Conservation (phyloP, 2,797 vertebrate species). For the Capromys pilorides region DNA sequence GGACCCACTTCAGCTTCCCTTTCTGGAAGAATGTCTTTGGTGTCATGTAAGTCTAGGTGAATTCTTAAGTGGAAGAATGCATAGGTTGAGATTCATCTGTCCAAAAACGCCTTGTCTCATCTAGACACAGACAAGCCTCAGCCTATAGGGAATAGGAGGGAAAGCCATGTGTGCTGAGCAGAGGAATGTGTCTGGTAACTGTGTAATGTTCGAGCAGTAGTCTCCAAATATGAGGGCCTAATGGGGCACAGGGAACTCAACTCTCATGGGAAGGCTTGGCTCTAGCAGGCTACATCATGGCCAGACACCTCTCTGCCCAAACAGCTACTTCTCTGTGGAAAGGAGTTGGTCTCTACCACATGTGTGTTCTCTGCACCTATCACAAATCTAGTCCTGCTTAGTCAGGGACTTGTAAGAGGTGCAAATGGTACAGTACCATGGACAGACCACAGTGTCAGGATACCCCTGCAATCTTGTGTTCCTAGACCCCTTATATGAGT, state of each 20-base stretch:
- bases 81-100: neutral
- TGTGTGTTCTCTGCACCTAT: neutral
- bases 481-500: neutral
- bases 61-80: neutral
- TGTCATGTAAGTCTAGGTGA: neutral
- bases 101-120: neutral
- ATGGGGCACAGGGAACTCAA: neutral
- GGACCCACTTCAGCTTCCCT: too few species aligned
- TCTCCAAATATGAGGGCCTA: neutral
- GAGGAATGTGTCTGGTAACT: neutral
- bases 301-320: neutral
- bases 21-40: neutral
- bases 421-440: neutral
- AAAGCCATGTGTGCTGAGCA: neutral
- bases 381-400: neutral
- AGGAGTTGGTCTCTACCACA: neutral
- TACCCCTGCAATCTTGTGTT: neutral
- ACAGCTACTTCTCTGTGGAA: neutral
- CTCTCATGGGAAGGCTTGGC: neutral
- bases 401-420: neutral
- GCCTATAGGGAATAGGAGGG: neutral
- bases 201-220: neutral
- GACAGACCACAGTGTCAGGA: neutral
- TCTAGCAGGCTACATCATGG: neutral
- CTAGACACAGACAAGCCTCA: neutral